A percentile compares a stretch with the other conserved stretches of the same genome.
phyloP scores from a whole-genome alignment of 2,797 vertebrate genomes.

The Alosa sapidissima region DNA sequence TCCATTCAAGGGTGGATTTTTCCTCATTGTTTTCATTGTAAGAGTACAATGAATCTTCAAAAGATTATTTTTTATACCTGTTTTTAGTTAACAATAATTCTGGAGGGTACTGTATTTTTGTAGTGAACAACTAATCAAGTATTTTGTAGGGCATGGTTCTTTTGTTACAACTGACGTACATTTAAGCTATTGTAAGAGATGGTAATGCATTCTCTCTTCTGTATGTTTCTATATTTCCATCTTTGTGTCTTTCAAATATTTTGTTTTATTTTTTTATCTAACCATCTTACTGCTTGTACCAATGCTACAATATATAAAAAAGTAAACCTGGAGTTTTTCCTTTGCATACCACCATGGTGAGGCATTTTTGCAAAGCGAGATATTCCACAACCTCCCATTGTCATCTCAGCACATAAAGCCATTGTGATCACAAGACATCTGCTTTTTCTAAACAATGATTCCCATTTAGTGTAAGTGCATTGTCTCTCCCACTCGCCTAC shows the following conservation, averaged over 20 bases:
- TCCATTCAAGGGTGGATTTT: too few species aligned
- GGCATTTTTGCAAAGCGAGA: neutral
- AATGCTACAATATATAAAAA: neutral
- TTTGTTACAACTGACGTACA: neutral
- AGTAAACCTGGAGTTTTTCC: neutral
- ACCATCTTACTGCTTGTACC: neutral
- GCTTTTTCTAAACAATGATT: neutral
- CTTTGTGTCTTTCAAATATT: neutral
- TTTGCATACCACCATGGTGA: neutral
- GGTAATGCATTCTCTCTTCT: neutral
- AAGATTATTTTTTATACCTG: too few species aligned
- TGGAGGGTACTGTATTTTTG: too few species aligned
- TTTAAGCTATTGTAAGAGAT: neutral
- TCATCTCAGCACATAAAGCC: constrained; percentile 5
- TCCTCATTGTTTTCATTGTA: too few species aligned
- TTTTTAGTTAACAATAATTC: too few species aligned
- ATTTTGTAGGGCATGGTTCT: neutral
- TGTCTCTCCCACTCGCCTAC: neutral
- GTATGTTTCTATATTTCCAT: neutral
- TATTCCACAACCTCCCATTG: neutral
- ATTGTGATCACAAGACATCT: constrained; percentile 20
- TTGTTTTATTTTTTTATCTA: neutral
- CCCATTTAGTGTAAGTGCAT: constrained; percentile 8
- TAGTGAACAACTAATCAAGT: neutral
- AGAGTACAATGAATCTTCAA: too few species aligned